Conservation (phyloP, 2,113 vertebrate species). For the Seriola aureovittata region DNA sequence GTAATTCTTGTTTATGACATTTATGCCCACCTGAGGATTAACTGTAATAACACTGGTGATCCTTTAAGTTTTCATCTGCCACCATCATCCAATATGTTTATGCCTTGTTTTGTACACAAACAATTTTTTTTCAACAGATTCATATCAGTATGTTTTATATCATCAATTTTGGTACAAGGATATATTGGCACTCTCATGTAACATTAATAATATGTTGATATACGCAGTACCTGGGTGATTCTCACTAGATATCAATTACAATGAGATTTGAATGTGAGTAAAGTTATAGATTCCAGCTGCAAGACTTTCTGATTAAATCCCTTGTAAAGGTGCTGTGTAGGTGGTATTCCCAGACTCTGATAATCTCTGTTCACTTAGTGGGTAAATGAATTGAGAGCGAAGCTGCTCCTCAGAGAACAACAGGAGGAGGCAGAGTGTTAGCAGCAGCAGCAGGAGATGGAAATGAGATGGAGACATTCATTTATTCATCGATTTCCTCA, state of each 20-base stretch:
- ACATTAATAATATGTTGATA: neutral
- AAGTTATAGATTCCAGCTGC: neutral
- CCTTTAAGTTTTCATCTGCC: neutral
- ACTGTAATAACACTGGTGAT: neutral
- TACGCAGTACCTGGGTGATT: neutral
- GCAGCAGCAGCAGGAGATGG: slow-evolving; percentile 35
- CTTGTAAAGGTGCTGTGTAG: slow-evolving; percentile 7
- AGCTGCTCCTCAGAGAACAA: slow-evolving; percentile 58
- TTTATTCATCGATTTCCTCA: slow-evolving; percentile 57
- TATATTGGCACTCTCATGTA: neutral
- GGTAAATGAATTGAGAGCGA: slow-evolving; percentile 44
- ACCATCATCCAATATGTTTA: neutral
- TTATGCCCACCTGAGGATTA: neutral
- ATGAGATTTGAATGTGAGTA: neutral
- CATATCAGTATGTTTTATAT: neutral
- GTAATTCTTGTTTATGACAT: too few species aligned
- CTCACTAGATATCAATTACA: neutral
- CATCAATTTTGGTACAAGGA: neutral
- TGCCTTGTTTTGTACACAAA: neutral
- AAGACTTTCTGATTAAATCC: neutral
- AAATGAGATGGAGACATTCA: slow-evolving; percentile 55
- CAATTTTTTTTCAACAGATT: neutral
- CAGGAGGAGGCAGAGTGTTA: slow-evolving; percentile 38
- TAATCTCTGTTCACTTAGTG: slow-evolving; percentile 38
- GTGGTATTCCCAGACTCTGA: slow-evolving; percentile 24